phyloP scores from a whole-genome alignment of 2,797 vertebrate genomes.

The Pitangus sulphuratus region DNA sequence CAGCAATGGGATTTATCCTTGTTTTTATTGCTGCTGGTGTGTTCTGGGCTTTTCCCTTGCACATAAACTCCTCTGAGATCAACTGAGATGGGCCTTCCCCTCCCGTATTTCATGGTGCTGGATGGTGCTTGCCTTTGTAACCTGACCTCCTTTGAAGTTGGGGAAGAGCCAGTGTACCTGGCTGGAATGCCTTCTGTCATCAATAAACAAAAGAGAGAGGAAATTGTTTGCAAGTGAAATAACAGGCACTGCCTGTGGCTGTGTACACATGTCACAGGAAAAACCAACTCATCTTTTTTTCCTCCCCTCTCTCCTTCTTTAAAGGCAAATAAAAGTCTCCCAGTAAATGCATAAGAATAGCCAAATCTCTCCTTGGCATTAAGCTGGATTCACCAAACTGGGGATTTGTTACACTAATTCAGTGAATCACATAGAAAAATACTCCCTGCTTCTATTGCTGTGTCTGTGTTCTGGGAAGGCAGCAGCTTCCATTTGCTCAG shows the following conservation, averaged over 20 bases:
- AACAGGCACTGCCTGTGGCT: slow-evolving; percentile 62
- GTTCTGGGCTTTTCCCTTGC: not conserved
- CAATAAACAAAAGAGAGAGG: slow-evolving; percentile 74
- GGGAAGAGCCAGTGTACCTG: slow-evolving; percentile 56
- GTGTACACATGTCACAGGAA: slow-evolving; percentile 66
- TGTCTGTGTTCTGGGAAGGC: not conserved
- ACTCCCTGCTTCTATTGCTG: not conserved
- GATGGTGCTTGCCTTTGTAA: slow-evolving; percentile 51
- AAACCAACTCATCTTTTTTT: slow-evolving; percentile 22
- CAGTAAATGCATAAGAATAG: slow-evolving; percentile 5
- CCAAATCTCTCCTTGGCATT: not conserved
- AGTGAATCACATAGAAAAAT: not conserved
- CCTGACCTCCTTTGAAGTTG: slow-evolving; percentile 60
- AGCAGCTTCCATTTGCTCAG: not conserved
- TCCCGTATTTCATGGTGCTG: not conserved
- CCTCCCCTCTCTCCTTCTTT: not conserved
- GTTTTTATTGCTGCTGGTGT: not conserved
- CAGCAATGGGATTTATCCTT: not conserved
- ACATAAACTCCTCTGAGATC: not conserved
- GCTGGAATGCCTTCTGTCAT: slow-evolving; percentile 69
- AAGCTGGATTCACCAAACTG: not conserved
- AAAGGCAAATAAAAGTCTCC: slow-evolving; percentile 60
- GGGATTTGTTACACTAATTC: not conserved
- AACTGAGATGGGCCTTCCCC: not conserved
- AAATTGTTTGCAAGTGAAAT: slow-evolving; percentile 74